phyloP scores from a whole-genome alignment of 2,797 vertebrate genomes.

The Phyllotis vaccarum region DNA sequence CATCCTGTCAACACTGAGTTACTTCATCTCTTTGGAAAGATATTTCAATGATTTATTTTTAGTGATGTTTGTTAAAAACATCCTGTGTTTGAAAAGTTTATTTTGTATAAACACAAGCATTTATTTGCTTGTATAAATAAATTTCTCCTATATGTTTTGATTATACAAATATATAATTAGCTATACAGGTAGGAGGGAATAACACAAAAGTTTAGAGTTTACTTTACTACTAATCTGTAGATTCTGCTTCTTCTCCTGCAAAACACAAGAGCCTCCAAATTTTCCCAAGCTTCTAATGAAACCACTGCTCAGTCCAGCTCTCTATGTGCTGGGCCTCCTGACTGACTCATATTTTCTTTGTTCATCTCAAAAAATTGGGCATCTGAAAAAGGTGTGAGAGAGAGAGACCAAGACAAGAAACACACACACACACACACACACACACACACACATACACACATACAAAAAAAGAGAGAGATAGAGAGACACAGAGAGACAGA shows the following conservation, averaged over 20 bases:
- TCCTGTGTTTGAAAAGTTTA: neutral
- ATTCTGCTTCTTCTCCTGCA: neutral
- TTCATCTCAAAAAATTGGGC: neutral
- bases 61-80: neutral
- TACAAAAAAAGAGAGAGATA: neutral
- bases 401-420: too few species aligned
- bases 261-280: neutral
- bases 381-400: neutral
- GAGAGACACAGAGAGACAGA: neutral
- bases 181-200: neutral
- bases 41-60: neutral
- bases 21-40: neutral
- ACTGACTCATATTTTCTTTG: neutral
- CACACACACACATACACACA: neutral
- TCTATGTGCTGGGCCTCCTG: neutral
- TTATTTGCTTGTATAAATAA: neutral
- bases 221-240: neutral
- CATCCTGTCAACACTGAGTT: neutral
- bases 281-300: neutral
- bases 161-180: neutral
- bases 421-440: neutral
- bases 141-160: neutral
- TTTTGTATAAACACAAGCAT: neutral
- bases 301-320: neutral
- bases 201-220: neutral